Conservation (phyloP, 2,888 invertebrate genomes). For the Euspilapteryx auroguttella region DNA sequence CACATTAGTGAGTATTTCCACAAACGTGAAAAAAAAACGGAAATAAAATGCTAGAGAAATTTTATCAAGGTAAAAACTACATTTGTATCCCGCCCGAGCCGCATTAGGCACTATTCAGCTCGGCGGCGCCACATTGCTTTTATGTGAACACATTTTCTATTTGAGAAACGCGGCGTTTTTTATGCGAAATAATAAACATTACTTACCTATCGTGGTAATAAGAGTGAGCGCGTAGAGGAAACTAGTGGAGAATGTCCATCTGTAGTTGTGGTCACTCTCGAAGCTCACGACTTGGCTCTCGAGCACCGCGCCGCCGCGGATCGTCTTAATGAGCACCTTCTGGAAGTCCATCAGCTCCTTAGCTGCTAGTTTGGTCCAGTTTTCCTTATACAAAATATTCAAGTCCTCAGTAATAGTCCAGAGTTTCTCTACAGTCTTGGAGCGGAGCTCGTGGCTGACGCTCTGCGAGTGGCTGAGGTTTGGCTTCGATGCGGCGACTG, state of each 20-base stretch:
- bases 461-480: conserved; percentile 58
- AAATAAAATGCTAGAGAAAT: too few species aligned
- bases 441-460: conserved; percentile 62
- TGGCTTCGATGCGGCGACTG: conserved; percentile 67
- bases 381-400: conserved; percentile 87
- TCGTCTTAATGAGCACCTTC: conserved; percentile 58
- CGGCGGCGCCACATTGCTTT: too few species aligned
- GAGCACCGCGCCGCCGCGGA: conserved; percentile 30
- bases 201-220: conserved; percentile 92
- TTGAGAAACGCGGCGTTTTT: too few species aligned
- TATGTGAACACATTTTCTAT: too few species aligned
- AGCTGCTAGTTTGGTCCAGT: conserved; percentile 89
- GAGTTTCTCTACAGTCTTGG: conserved; percentile 74
- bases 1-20: too few species aligned
- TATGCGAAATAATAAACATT: too few species aligned
- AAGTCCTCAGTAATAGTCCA: conserved; percentile 87
- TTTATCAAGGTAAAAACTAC: too few species aligned
- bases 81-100: too few species aligned
- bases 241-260: conserved; percentile 91
- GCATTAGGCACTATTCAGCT: too few species aligned
- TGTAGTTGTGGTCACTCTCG: conserved; percentile 54
- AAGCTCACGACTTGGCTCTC: conserved; percentile 20
- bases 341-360: conserved; percentile 85
- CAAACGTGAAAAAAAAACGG: too few species aligned
- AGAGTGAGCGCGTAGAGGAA: conserved; percentile 91